Percentiles rank a stretch among this genome's conserved stretches.
These are phyloP conservation scores for Xiphophorus hellerii DNA, from an alignment of 2,113 vertebrate genomes.

Conservation along the genomic window DNA sequence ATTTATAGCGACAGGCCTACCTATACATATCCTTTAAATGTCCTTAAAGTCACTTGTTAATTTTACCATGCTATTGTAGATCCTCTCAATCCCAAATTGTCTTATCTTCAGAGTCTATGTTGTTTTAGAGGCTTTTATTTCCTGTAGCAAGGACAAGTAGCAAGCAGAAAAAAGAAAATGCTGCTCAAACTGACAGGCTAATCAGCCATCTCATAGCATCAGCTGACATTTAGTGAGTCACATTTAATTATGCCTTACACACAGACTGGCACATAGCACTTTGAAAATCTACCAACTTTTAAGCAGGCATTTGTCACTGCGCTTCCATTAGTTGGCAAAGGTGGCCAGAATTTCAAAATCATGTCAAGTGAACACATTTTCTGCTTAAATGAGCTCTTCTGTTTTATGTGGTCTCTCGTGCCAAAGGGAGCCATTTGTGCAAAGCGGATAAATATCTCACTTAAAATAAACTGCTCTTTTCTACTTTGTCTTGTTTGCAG, in stretches of 20 bases:
- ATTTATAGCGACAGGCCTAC: no score
- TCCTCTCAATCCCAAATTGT: no score
- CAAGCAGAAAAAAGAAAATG: background rate
- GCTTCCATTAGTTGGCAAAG: background rate
- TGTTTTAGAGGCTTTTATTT: background rate
- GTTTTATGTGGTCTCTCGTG: background rate
- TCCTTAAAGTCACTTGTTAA: background rate
- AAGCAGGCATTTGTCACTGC: background rate
- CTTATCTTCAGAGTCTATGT: no score
- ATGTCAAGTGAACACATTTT: background rate
- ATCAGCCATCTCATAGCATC: background rate
- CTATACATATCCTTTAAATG: background rate
- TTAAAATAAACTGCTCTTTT: background rate
- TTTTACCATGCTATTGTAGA: background rate
- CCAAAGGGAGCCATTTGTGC: background rate
- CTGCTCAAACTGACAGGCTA: background rate
- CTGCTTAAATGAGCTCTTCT: background rate
- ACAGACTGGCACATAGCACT: background rate
- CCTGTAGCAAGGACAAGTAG: background rate
- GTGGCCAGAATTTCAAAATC: no score
- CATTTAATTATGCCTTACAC: background rate
- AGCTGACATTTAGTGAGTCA: background rate
- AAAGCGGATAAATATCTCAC: background rate
- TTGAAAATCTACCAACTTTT: background rate
- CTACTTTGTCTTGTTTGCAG: background rate